A percentile compares a stretch with the other conserved stretches of the same genome.
Conservation (phyloP, 2,888 invertebrate genomes). For the Nebria brevicollis region DNA sequence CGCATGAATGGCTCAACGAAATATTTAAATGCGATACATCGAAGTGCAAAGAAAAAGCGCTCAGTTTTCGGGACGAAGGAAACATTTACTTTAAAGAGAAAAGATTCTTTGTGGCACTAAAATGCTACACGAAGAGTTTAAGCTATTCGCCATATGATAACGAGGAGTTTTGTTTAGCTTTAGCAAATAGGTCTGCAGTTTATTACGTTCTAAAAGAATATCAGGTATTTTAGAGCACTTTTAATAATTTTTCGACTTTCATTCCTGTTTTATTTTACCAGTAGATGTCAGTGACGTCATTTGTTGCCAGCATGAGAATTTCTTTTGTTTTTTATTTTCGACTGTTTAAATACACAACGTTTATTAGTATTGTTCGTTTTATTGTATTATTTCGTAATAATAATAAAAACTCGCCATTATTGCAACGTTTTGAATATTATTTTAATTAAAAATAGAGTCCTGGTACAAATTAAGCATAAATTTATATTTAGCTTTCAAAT, state of each 20-base stretch:
- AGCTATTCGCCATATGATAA: slow-evolving; percentile 67
- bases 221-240: slow-evolving; percentile 62
- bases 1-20: slow-evolving; percentile 56
- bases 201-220: slow-evolving; percentile 69
- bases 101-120: slow-evolving; percentile 65
- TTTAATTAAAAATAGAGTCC: too few relatives aligned
- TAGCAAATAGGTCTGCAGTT: slow-evolving; percentile 77
- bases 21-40: slow-evolving; percentile 55
- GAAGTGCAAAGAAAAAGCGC: slow-evolving; percentile 59
- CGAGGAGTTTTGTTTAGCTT: slow-evolving; percentile 70
- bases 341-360: too few relatives aligned
- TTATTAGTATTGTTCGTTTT: too few relatives aligned
- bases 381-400: too few relatives aligned
- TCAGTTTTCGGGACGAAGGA: slow-evolving; percentile 63
- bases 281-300: too few relatives aligned
- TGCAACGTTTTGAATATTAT: too few relatives aligned
- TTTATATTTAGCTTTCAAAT: too few relatives aligned
- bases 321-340: too few relatives aligned
- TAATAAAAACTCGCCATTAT: too few relatives aligned
- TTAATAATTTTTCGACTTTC: not conserved
- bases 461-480: too few relatives aligned
- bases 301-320: too few relatives aligned
- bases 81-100: slow-evolving; percentile 70
- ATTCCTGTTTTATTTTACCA: too few relatives aligned
- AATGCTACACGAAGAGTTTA: slow-evolving; percentile 72